A percentile compares a stretch with the other conserved stretches of the same genome.
These are phyloP conservation scores for Tinea pellionella DNA, from an alignment of 2,888 invertebrate species.

Conservation along the genomic window DNA sequence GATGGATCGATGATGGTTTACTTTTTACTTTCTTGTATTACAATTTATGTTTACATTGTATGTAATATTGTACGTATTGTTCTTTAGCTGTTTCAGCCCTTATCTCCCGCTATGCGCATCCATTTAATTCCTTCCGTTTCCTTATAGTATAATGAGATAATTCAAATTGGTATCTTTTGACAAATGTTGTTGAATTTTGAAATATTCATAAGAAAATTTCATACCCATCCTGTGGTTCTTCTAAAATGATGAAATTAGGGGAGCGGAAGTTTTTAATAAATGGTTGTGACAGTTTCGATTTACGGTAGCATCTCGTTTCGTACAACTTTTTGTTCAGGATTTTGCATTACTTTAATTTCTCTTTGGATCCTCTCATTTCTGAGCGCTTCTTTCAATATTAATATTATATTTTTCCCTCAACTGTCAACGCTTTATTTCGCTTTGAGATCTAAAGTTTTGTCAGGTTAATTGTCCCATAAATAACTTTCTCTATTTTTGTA, in stretches of 20 bases:
- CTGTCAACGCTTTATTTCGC: background rate
- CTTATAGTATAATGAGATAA: background rate
- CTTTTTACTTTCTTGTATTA: no score
- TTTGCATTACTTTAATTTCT: conserved; percentile 22
- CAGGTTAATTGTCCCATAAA: background rate
- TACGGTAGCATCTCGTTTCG: conserved; percentile 22
- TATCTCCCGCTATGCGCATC: no score
- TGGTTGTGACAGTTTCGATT: conserved; percentile 35
- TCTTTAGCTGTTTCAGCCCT: no score
- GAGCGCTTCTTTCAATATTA: background rate
- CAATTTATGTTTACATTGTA: no score
- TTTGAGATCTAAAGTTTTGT: conserved; percentile 3
- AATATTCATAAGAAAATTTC: conserved; percentile 40
- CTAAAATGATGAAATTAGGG: conserved; percentile 27
- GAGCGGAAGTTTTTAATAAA: conserved; percentile 34
- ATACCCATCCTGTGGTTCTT: conserved; percentile 20
- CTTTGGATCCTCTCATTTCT: conserved; percentile 14
- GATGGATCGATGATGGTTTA: no score
- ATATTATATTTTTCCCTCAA: background rate
- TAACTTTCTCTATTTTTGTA: background rate
- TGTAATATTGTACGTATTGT: no score
- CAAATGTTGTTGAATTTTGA: background rate
- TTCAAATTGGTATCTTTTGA: background rate
- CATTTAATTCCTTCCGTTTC: no score
- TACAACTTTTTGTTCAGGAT: conserved; percentile 18